Evolutionary conservation across 2,888 invertebrate species (phyloP), one percentile per base, ranked within the genome.

Genomic region (Hypselothyrea guttata): DNA sequence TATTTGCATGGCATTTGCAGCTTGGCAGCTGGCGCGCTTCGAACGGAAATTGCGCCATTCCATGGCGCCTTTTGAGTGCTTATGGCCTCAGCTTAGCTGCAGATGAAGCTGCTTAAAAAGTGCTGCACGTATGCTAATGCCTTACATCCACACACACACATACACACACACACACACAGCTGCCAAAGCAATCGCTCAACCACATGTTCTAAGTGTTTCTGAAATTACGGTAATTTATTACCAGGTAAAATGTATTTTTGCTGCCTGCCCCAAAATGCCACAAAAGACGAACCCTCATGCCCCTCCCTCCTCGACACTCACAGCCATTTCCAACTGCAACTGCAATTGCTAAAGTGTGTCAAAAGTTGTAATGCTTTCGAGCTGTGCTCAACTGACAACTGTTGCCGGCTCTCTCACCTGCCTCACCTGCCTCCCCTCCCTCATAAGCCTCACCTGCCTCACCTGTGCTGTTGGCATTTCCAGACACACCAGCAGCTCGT

Each of bases 201-300:
- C 57, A 77, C 54, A 54, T 48, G 22, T 47, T 55, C 79, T 75
- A 79, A 83, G 78, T 79, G 78, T 72, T 78, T 83, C 73, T 58
- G 59, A 83, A 81, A 81, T 81, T 83, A 79, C 81, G 53, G 83
- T 84, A 84, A 81, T 84, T 84, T 84, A 83, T 84, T 64, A 83
- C 58, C n/a, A n/a, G n/a, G n/a, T n/a, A n/a, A n/a, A 30, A 30
- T n/a, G n/a, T n/a, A 9, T 16, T 44, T n/a, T 27, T 31, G 28
- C 30, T n/a, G n/a, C n/a, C n/a, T n/a, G n/a, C n/a, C n/a, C n/a
- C n/a, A n/a, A n/a, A n/a, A n/a, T n/a, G n/a, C n/a, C n/a, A n/a
- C n/a, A n/a, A n/a, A n/a, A n/a, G n/a, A n/a, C n/a, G n/a, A n/a
- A n/a, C 12, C 1, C n/a, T n/a, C 16, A n/a, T 8, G 30, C 42